Percentiles rank a stretch among this genome's conserved stretches.
phyloP scores from a whole-genome alignment of 2,888 invertebrate species.

The Eupelmus urozonus region DNA sequence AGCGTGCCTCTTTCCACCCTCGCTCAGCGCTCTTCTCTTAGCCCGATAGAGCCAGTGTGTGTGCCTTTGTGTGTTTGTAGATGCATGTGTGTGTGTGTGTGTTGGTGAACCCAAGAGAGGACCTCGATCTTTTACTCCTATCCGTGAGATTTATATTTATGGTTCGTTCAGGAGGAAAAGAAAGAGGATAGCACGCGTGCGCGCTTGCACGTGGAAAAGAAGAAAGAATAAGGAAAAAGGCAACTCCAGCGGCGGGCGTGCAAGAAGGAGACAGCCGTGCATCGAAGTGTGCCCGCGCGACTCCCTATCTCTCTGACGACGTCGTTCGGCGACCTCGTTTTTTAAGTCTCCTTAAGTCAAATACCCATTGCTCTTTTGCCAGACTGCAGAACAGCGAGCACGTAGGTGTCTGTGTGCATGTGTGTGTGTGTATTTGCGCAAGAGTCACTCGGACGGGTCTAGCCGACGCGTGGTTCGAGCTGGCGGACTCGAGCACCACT shows the following conservation, averaged over 20 bases:
- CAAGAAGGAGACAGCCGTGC: constrained; percentile 53
- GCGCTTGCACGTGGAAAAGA: too few species aligned
- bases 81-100: constrained; percentile 60
- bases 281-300: constrained; percentile 50
- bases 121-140: constrained; percentile 64
- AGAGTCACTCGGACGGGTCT: constrained; percentile 22
- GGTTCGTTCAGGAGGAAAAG: constrained; percentile 60
- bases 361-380: constrained; percentile 55
- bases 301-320: constrained; percentile 53
- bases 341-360: constrained; percentile 57
- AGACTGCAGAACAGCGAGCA: constrained; percentile 33
- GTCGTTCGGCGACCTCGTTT: constrained; percentile 58
- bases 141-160: constrained; percentile 69
- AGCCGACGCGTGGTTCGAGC: not conserved
- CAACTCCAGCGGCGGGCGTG: constrained; percentile 61
- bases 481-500: constrained; percentile 23
- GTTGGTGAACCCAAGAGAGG: constrained; percentile 56
- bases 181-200: constrained; percentile 61
- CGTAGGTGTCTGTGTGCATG: not conserved
- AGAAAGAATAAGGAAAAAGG: constrained; percentile 4
- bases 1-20: constrained; percentile 37
- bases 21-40: constrained; percentile 53
- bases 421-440: constrained; percentile 13
- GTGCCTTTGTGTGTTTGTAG: too few species aligned
- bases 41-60: not conserved